phyloP scores from a whole-genome alignment of 1,140 invertebrate species.

The Trachelipus rathkii region DNA sequence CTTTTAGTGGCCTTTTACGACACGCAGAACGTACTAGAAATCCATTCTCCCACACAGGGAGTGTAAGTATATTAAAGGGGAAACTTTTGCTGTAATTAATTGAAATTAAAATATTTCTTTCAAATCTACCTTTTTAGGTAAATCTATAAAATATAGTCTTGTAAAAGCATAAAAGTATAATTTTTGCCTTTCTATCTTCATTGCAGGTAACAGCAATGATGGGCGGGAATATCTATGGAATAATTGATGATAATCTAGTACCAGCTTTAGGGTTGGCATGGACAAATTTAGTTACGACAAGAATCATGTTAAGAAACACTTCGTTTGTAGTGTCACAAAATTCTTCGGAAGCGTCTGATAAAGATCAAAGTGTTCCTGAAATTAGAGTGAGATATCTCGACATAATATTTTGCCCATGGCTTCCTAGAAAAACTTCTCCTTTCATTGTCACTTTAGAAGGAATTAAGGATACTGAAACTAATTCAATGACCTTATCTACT shows the following conservation, averaged over 20 bases:
- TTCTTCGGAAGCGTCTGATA: background rate
- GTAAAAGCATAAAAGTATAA: background rate
- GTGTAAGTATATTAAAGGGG: too few species aligned
- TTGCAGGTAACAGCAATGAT: constrained; percentile 40
- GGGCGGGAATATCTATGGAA: constrained; percentile 19
- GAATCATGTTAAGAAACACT: constrained; percentile 55
- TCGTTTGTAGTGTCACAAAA: constrained; percentile 29
- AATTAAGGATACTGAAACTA: constrained; percentile 37
- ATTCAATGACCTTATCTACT: background rate
- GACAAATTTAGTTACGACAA: constrained; percentile 64
- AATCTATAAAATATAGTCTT: too few species aligned
- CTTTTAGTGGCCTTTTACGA: too few species aligned
- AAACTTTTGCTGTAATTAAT: too few species aligned
- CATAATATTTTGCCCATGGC: constrained; percentile 52
- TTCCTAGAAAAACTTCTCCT: constrained; percentile 47
- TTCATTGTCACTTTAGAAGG: constrained; percentile 51
- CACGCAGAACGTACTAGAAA: too few species aligned
- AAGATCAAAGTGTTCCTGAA: constrained; percentile 36
- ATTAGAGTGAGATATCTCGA: constrained; percentile 48
- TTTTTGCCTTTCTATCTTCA: background rate
- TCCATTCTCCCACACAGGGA: too few species aligned
- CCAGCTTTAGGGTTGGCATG: constrained; percentile 63
- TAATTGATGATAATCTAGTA: constrained; percentile 23
- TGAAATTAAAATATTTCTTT: too few species aligned
- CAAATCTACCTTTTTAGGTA: too few species aligned